Percentiles rank a stretch among this genome's conserved stretches.
Conservation (phyloP, 2,888 invertebrate genomes). For the Megamerina dolium region DNA sequence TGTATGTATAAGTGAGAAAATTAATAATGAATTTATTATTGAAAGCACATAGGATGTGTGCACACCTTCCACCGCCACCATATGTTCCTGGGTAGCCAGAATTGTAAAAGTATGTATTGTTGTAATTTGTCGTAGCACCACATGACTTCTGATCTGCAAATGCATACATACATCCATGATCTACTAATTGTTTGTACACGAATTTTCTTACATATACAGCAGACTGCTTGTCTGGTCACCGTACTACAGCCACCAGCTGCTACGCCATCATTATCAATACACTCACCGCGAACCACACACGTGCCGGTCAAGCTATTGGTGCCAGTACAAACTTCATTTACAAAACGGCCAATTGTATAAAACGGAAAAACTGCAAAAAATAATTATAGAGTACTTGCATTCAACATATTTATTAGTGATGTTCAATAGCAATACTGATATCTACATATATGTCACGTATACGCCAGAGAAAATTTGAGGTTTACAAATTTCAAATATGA, state of each 20-base stretch:
- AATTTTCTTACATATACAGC: constrained; percentile 69
- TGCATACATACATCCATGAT: too few relatives aligned
- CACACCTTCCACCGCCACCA: constrained; percentile 55
- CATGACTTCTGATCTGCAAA: constrained; percentile 65
- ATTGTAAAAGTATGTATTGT: constrained; percentile 81
- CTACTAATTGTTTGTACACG: background rate
- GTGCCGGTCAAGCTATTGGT: constrained; percentile 65
- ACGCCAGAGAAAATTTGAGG: too few relatives aligned
- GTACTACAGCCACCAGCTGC: constrained; percentile 68
- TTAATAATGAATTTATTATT: too few relatives aligned
- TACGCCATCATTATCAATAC: constrained; percentile 63
- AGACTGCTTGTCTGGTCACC: constrained; percentile 62
- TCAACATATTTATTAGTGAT: background rate
- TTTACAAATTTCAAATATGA: too few relatives aligned
- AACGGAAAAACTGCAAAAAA: constrained; percentile 58
- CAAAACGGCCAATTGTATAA: constrained; percentile 70
- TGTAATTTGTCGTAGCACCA: constrained; percentile 62
- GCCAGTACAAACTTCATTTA: constrained; percentile 63
- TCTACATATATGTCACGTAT: too few relatives aligned
- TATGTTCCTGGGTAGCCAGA: constrained; percentile 68
- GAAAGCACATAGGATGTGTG: background rate
- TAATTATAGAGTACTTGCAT: background rate
- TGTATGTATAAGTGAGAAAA: constrained; percentile 30
- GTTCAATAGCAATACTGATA: too few relatives aligned
- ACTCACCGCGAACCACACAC: constrained; percentile 72